These are phyloP conservation scores for Drosophila quadrilineata DNA, from an alignment of 1,140 invertebrate genomes.

Conservation along the genomic window DNA sequence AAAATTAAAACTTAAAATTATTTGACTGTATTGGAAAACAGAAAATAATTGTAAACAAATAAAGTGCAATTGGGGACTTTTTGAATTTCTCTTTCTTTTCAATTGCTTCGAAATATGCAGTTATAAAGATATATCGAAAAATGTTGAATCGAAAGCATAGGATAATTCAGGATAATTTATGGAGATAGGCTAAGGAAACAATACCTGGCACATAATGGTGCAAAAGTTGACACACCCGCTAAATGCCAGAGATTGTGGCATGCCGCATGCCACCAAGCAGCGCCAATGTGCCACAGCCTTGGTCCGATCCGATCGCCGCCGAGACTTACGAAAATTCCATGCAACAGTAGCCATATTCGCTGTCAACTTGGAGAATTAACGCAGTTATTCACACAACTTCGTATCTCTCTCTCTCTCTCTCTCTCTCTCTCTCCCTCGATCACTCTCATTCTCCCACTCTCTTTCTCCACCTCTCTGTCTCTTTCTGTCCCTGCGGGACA, in stretches of 20 bases:
- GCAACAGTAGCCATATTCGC: constrained; percentile 71
- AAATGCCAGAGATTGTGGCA: constrained; percentile 40
- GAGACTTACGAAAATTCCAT: constrained; percentile 26
- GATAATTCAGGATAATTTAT: no score
- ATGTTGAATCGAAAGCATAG: no score
- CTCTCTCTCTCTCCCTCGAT: not conserved
- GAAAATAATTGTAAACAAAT: no score
- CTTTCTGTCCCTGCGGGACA: constrained; percentile 5
- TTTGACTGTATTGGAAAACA: no score
- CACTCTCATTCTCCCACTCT: not conserved
- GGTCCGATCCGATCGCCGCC: no score
- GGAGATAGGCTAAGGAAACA: constrained; percentile 19
- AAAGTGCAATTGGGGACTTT: no score
- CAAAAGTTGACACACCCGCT: constrained; percentile 54
- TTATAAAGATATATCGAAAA: no score
- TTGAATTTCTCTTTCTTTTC: no score
- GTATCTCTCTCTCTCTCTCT: not conserved
- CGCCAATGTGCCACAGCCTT: no score
- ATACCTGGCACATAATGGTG: constrained; percentile 41
- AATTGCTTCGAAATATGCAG: no score
- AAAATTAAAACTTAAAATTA: no score
- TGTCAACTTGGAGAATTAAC: constrained; percentile 74
- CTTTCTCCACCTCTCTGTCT: not conserved
- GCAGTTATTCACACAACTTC: constrained; percentile 71
- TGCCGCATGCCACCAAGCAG: constrained; percentile 32